A percentile compares a stretch with the other conserved stretches of the same genome.
Evolutionary conservation across 2,797 vertebrate species (phyloP).

Genomic region (Phalanger gymnotis): DNA sequence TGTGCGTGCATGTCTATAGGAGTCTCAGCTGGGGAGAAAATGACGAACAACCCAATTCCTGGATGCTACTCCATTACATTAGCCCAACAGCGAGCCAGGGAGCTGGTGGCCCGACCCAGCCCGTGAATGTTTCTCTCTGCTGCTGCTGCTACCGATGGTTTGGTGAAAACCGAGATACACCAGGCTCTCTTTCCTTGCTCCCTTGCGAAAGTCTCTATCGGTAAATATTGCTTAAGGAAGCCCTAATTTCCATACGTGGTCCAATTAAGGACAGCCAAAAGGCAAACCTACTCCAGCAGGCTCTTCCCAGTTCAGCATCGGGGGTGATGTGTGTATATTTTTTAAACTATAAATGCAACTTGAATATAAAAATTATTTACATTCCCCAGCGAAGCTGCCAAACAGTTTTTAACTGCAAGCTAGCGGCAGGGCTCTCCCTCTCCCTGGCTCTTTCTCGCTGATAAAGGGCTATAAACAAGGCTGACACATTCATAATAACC

Average conservation of each 20-base stretch:
- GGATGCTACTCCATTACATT: neutral
- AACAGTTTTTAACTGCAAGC: conserved; percentile 73
- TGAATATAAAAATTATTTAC: conserved; percentile 87
- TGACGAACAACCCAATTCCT: rapidly evolving
- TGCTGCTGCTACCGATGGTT: neutral
- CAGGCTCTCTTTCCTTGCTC: conserved; percentile 19
- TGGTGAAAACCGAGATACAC: neutral
- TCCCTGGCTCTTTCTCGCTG: conserved; percentile 72
- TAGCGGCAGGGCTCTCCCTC: conserved; percentile 74
- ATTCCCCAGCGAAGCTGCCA: conserved; percentile 82
- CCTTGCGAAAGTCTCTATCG: conserved; percentile 53
- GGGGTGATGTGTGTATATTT: conserved; percentile 62
- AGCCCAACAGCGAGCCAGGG: neutral
- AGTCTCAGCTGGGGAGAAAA: conserved; percentile 4
- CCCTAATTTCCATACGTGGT: neutral
- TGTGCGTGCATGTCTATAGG: neutral
- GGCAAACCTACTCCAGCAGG: conserved; percentile 62
- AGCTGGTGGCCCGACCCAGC: neutral
- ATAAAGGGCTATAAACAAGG: conserved; percentile 85
- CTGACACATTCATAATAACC: conserved; percentile 86
- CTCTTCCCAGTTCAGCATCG: conserved; percentile 32
- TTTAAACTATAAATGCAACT: conserved; percentile 78
- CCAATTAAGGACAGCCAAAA: conserved; percentile 24
- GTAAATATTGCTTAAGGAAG: conserved; percentile 12
- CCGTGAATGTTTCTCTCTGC: neutral